These are phyloP conservation scores for Helicoverpa assulta DNA, from an alignment of 2,888 invertebrate genomes.

Conservation along the genomic window DNA sequence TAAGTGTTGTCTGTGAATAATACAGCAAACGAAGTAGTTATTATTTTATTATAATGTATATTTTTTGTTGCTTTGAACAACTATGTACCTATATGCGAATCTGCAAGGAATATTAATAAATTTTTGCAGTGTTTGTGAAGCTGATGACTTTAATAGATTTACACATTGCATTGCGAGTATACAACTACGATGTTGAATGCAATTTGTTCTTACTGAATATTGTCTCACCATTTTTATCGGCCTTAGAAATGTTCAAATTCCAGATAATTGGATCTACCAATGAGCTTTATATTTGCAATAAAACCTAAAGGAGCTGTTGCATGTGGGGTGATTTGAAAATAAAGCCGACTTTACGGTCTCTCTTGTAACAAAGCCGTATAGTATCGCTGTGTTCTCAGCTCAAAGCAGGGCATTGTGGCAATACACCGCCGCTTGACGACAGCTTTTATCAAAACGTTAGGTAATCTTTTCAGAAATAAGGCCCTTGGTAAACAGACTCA, in stretches of 20 bases:
- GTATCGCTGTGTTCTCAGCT: neutral
- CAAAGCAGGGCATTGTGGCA: neutral
- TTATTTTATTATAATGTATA: conserved; percentile 32
- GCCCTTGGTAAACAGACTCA: too few species aligned
- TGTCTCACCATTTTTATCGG: too few species aligned
- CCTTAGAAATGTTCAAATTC: too few species aligned
- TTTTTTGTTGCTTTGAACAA: neutral
- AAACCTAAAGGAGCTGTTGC: neutral
- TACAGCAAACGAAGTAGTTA: conserved; percentile 17
- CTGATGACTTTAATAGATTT: too few species aligned
- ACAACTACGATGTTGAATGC: too few species aligned
- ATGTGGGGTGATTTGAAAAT: conserved; percentile 9
- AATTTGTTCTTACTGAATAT: too few species aligned
- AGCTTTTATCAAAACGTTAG: neutral
- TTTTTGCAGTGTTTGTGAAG: too few species aligned
- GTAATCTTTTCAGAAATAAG: neutral
- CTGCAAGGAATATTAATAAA: too few species aligned
- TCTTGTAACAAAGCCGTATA: neutral
- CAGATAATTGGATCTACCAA: too few species aligned
- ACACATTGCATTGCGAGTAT: too few species aligned
- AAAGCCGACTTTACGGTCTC: neutral
- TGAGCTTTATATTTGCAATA: conserved; percentile 1
- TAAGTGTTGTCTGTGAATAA: conserved; percentile 39
- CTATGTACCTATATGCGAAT: too few species aligned
- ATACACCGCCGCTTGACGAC: neutral